Evolutionary conservation across 2,113 vertebrate species (phyloP).

Genomic region (Cyphomyrus discorhynchus): DNA sequence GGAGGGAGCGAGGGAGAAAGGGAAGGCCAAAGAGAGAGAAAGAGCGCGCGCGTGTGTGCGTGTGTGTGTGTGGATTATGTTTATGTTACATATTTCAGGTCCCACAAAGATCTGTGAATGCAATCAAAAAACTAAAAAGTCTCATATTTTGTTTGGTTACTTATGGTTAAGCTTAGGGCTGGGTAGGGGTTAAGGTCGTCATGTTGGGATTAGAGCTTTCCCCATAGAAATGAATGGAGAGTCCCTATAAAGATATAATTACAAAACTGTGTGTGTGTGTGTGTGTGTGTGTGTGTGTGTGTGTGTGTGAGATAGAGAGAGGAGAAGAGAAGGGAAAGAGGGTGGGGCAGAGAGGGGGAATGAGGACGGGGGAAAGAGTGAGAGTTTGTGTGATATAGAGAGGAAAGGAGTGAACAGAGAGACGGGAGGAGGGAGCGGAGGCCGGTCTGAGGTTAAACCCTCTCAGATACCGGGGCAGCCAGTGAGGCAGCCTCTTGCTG

Average conservation of each 20-base stretch:
- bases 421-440: background rate
- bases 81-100: too few relatives aligned
- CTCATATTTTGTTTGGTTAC: too few relatives aligned
- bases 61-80: too few relatives aligned
- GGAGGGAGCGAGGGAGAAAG: background rate
- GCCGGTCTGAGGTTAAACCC: background rate
- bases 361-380: slow-evolving; percentile 5
- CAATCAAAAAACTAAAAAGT: too few relatives aligned
- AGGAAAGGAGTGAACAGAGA: background rate
- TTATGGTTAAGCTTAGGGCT: too few relatives aligned
- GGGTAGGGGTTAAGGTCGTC: too few relatives aligned
- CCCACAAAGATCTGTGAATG: too few relatives aligned
- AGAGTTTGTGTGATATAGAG: slow-evolving; percentile 10
- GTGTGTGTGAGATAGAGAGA: background rate
- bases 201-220: too few relatives aligned
- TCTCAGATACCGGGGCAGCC: background rate
- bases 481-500: background rate
- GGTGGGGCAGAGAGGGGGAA: background rate
- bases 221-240: too few relatives aligned
- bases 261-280: too few relatives aligned
- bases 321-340: background rate
- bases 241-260: too few relatives aligned
- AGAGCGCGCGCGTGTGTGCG: background rate
- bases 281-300: too few relatives aligned
- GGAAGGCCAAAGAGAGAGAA: background rate